Evolutionary conservation across 2,113 vertebrate genomes (phyloP).

Genomic region (Nerophis ophidion): DNA sequence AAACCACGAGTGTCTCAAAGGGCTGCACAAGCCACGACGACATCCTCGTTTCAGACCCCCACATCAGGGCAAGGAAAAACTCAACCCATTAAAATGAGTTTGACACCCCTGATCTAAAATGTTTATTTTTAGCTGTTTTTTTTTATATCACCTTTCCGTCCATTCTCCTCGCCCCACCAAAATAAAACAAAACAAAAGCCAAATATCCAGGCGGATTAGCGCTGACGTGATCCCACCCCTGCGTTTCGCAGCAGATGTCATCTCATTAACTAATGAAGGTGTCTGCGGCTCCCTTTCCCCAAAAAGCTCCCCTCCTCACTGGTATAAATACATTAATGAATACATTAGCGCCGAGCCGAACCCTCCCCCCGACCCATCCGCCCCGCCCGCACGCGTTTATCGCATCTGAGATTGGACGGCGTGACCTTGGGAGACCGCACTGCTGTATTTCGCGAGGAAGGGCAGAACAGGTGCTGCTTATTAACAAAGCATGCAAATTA

Average conservation of each 20-base stretch:
- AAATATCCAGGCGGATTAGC: slow-evolving; percentile 18
- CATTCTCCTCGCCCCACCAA: too few species aligned
- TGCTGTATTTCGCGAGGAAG: slow-evolving; percentile 40
- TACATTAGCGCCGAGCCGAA: slow-evolving; percentile 31
- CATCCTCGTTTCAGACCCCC: too few species aligned
- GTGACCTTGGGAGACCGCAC: slow-evolving; percentile 51
- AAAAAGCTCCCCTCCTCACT: slow-evolving; percentile 17
- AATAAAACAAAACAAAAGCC: too few species aligned
- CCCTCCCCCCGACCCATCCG: slow-evolving; percentile 4
- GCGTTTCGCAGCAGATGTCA: slow-evolving; percentile 21
- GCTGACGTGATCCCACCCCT: slow-evolving; percentile 17
- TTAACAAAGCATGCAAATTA: slow-evolving; percentile 39
- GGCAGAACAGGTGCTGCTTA: slow-evolving; percentile 28
- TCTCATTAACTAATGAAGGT: slow-evolving; percentile 41
- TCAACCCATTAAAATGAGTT: too few species aligned
- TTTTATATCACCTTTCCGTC: too few species aligned
- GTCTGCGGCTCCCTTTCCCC: slow-evolving; percentile 35
- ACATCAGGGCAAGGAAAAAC: too few species aligned
- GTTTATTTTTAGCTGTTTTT: too few species aligned
- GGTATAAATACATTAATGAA: slow-evolving; percentile 58
- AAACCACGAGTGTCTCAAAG: too few species aligned
- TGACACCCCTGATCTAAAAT: too few species aligned
- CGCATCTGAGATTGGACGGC: slow-evolving; percentile 36
- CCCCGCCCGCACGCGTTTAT: background rate
- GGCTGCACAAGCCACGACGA: too few species aligned